phyloP scores from a whole-genome alignment of 2,113 vertebrate species.

The Oncorhynchus kisutch region DNA sequence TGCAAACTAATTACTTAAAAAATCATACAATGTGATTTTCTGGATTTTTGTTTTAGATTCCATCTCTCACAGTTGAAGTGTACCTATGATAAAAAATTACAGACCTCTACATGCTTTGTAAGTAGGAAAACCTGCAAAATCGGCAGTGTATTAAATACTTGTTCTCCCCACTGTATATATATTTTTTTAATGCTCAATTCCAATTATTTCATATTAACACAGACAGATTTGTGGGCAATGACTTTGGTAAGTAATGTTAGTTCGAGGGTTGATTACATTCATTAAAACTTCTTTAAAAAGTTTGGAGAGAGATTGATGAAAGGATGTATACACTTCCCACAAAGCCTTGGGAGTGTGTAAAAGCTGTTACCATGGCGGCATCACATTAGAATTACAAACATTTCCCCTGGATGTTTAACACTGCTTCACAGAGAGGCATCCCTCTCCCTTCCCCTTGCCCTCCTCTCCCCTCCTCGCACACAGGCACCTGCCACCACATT shows the following conservation, averaged over 20 bases:
- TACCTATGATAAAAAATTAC: too few relatives aligned
- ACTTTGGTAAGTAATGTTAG: conserved; percentile 54
- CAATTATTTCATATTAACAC: conserved; percentile 55
- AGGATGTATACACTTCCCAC: conserved; percentile 63
- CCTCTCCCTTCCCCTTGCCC: not conserved
- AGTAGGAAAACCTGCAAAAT: too few relatives aligned
- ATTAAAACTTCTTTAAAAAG: conserved; percentile 65
- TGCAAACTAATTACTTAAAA: too few relatives aligned
- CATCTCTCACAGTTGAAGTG: too few relatives aligned
- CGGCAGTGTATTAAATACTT: too few relatives aligned
- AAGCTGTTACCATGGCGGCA: conserved; percentile 71
- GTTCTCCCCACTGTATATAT: conserved; percentile 30
- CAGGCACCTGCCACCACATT: conserved; percentile 72
- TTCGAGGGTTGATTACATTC: conserved; percentile 63
- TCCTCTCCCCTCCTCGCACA: conserved; percentile 50
- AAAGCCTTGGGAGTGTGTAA: conserved; percentile 70
- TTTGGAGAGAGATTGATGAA: conserved; percentile 66
- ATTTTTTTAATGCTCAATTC: conserved; percentile 49
- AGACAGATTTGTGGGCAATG: conserved; percentile 64
- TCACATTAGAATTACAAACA: conserved; percentile 76
- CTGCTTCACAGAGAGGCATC: conserved; percentile 64
- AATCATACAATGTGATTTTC: too few relatives aligned
- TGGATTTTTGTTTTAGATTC: too few relatives aligned
- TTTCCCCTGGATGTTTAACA: conserved; percentile 75
- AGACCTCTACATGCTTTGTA: too few relatives aligned